Conservation (phyloP, 2,113 vertebrate genomes). For the Centropus unirufus region DNA sequence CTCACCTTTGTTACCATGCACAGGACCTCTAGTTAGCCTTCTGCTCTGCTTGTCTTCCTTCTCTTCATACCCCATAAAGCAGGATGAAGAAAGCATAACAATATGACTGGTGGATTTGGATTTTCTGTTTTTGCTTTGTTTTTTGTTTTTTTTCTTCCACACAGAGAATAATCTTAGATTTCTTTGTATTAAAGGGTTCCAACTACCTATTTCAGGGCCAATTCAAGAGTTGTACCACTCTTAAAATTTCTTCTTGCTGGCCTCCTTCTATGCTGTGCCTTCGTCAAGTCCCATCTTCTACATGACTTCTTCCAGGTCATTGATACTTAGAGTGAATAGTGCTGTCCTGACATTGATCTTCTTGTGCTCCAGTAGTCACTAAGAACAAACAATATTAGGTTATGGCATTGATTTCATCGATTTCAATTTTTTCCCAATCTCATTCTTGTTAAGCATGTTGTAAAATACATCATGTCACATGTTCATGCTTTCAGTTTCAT, state of each 20-base stretch:
- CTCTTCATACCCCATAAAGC: not conserved
- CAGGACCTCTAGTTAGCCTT: not conserved
- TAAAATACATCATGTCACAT: constrained; percentile 51
- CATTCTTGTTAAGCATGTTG: constrained; percentile 67
- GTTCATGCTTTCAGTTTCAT: not conserved
- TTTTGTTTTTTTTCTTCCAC: too few species aligned
- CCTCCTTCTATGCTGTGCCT: not conserved
- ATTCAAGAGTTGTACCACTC: not conserved
- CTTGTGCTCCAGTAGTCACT: constrained; percentile 62
- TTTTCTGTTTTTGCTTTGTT: too few species aligned
- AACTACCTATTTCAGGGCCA: not conserved
- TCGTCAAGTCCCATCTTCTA: not conserved
- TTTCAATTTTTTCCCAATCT: constrained; percentile 64
- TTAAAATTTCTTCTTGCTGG: not conserved
- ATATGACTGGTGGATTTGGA: not conserved
- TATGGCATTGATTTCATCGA: constrained; percentile 76
- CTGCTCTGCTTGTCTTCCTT: not conserved
- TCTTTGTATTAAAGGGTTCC: not conserved
- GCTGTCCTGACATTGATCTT: constrained; percentile 70
- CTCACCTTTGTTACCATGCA: not conserved
- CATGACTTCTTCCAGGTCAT: constrained; percentile 51
- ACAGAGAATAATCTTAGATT: not conserved
- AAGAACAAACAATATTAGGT: constrained; percentile 68
- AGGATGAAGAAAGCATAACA: not conserved
- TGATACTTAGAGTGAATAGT: constrained; percentile 67